These are phyloP conservation scores for Sebastiscus tertius DNA, from an alignment of 2,797 vertebrate species.

Conservation along the genomic window DNA sequence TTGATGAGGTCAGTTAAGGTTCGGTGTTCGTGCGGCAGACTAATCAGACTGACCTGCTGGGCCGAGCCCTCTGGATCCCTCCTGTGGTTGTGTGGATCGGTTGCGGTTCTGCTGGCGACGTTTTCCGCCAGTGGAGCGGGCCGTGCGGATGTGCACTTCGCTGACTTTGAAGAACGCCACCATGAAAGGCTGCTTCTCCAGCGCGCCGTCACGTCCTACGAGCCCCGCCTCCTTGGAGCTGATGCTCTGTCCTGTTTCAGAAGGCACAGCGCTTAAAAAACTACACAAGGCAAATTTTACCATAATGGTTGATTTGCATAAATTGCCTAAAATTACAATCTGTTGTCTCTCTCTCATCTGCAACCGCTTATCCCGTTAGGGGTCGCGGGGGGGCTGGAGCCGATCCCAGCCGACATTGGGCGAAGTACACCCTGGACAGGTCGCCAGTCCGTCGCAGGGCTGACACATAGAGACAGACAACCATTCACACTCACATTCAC, in stretches of 20 bases:
- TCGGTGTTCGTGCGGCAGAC: neutral
- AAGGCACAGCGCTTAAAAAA: neutral
- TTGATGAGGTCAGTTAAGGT: conserved; percentile 11
- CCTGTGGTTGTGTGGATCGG: conserved; percentile 90
- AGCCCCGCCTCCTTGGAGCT: conserved; percentile 91
- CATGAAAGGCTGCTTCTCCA: conserved; percentile 97
- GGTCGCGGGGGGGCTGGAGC: no score
- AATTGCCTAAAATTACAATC: neutral
- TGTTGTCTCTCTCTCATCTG: no score
- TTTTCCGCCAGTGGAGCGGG: conserved; percentile 84
- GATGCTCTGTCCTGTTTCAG: conserved; percentile 80
- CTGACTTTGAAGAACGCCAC: conserved; percentile 99
- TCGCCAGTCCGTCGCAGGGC: no score
- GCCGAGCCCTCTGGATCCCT: conserved; percentile 85
- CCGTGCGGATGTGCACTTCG: conserved; percentile 89
- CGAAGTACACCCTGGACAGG: no score
- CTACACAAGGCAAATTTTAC: neutral
- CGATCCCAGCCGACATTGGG: no score
- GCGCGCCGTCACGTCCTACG: conserved; percentile 90
- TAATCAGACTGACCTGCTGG: conserved; percentile 86
- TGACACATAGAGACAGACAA: no score
- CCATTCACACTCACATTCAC: no score
- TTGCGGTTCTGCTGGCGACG: conserved; percentile 92
- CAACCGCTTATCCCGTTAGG: no score
- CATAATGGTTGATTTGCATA: neutral